Evolutionary conservation across 2,888 invertebrate species (phyloP), one percentile per base, ranked within the genome.

Genomic region (Heliconius aoede): DNA sequence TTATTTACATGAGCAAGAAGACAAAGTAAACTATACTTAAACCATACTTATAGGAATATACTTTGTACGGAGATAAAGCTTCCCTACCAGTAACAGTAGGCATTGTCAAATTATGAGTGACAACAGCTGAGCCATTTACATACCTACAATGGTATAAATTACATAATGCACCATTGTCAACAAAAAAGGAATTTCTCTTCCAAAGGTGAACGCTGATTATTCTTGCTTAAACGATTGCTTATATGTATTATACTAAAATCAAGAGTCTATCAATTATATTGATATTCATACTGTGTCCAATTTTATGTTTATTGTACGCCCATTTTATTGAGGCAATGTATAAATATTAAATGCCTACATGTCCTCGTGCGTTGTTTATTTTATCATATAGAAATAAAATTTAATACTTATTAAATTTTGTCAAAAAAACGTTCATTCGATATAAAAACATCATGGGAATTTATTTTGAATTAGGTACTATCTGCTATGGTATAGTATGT

Each of bases 141-240:
- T 84, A 86, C 85, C 79, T 84, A 90, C 89, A 90, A 90, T 88
- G 82, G 83, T 77, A 83, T 79, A 82, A 88, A 90, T 92, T 91
- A 87, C 86, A 88, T 89, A 91, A 91, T 84, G 71, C 32, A 80
- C 84, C 84, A 87, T 89, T 88, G 89, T 90, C 90, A 88, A 88
- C 88, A 86, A 85, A 86, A 85, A 30, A 85, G 85, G 86, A 86
- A 88, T 88, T 86, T 88, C 85, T 84, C 90, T 90, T 91, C 90
- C 86, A 89, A 88, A 85, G 82, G 84, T 85, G 85, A 78, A 83
- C 81, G 82, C 84, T 86, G 84, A 85, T 86, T 83, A 83, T 82
- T 82, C 81, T 82, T 76, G 83, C 84, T 82, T 82, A 86, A 86
- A 88, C 85, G 85, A 87, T 85, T 86, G 86, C 72, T 62, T 69